Percentiles rank a stretch among this genome's conserved stretches.
Evolutionary conservation across 2,797 vertebrate species (phyloP).

Genomic region (Acanthurus lineatus): DNA sequence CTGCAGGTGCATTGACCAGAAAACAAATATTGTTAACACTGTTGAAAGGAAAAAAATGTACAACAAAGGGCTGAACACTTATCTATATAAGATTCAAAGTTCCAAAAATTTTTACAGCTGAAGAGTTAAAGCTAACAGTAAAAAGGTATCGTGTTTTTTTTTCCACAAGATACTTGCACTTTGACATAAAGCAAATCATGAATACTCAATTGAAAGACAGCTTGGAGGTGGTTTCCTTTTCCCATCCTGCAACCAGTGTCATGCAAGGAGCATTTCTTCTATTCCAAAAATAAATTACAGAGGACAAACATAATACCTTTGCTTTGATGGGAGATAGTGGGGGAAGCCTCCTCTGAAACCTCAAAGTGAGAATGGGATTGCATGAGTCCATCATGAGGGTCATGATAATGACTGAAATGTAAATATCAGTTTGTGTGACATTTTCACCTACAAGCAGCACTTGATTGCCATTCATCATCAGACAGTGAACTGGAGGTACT

Average conservation of each 20-base stretch:
- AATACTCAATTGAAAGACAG: slow-evolving; percentile 18
- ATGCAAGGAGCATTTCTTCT: slow-evolving; percentile 17
- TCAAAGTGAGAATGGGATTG: slow-evolving; percentile 51
- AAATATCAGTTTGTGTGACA: slow-evolving; percentile 71
- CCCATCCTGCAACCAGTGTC: slow-evolving; percentile 9
- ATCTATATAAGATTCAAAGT: not conserved
- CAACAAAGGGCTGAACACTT: not conserved
- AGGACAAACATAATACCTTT: not conserved
- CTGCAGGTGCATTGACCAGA: not conserved
- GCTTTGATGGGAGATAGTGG: slow-evolving; percentile 21
- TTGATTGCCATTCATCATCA: slow-evolving; percentile 80
- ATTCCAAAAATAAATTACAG: slow-evolving; percentile 8
- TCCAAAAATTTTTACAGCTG: not conserved
- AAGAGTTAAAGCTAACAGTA: slow-evolving; percentile 8
- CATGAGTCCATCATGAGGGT: slow-evolving; percentile 78
- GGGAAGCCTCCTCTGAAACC: slow-evolving; percentile 28
- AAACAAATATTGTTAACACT: not conserved
- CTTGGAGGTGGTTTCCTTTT: not conserved
- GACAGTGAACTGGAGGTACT: slow-evolving; percentile 68
- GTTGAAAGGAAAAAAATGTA: not conserved
- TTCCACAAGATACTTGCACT: not conserved
- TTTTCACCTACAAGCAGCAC: slow-evolving; percentile 74
- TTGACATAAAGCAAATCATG: not conserved
- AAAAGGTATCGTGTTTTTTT: not conserved
- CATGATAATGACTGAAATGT: slow-evolving; percentile 67